Base-by-base conservation (phyloP, 2,888 invertebrate species). In the Morpho achilles region DNA sequence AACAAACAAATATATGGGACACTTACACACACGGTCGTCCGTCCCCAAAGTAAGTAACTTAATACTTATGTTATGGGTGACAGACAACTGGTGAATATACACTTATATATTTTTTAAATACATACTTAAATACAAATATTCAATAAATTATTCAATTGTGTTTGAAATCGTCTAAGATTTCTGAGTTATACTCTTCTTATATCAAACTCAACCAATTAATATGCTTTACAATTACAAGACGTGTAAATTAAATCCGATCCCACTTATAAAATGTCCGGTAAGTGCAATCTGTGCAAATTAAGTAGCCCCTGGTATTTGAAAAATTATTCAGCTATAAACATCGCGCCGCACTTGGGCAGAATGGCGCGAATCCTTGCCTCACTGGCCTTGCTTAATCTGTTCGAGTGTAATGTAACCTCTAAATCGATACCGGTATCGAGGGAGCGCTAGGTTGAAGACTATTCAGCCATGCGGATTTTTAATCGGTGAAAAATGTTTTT, bases 281-380 rank as follows among this genome's bases (percentile, higher is more conserved):
- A 62, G 60, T 58, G 62, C 60, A 62, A 54, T 64, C 57, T 59
- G 62, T 60, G 62, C 58, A 59, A 58, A 62, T 58, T 58, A 58
- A 59, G 61, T 59, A 54, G 62, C 64, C 64, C 64, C 60, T 62
- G 62, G 64, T 64, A 58, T 62, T 64, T 58, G 64, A 64, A 56
- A 64, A 64, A 55, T 62, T 62, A 64, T 62, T 64, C 60, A 62
- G 53, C 62, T 60, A 64, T 64, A 56, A 62, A 58, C 56, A 60
- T 58, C 60, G 57, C 62, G 57, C 57, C 57, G 58, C 60, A 61
- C 59, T 63, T 56, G 48, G 59, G 51, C 56, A 59, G 58, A 63
- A 63, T 54, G 63, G 63, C 58, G 60, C 53, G 56, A 63, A 63
- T 52, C 58, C 56, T 61, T 61, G 63, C 59, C 59, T 63, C 58